A percentile compares a stretch with the other conserved stretches of the same genome.
Evolutionary conservation across 2,113 vertebrate genomes (phyloP).

Genomic region (Eulacestoma nigropectus): DNA sequence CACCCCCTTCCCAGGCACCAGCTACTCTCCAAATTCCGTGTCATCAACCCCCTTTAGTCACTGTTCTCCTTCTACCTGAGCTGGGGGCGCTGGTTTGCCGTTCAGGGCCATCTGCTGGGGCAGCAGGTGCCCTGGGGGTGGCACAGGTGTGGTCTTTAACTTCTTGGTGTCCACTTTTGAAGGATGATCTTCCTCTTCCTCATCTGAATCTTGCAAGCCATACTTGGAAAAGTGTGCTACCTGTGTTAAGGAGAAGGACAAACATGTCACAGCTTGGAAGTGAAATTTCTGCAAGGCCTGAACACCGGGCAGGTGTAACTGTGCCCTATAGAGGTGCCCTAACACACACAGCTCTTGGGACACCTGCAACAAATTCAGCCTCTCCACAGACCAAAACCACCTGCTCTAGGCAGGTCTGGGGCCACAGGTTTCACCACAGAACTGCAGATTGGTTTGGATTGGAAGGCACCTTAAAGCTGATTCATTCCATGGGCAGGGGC

Average conservation of each 20-base stretch:
- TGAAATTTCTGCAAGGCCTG: neutral
- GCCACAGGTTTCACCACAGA: neutral
- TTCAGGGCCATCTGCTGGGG: conserved; percentile 78
- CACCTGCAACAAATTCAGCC: neutral
- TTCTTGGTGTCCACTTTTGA: conserved; percentile 86
- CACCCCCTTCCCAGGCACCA: conserved; percentile 42
- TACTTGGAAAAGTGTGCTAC: conserved; percentile 97
- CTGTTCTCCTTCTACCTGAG: conserved; percentile 82
- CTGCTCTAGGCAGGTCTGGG: neutral
- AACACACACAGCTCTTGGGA: neutral
- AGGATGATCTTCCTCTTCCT: conserved; percentile 83
- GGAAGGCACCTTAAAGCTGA: neutral
- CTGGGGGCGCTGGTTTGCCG: conserved; percentile 70
- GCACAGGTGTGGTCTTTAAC: conserved; percentile 77
- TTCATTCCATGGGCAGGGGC: neutral
- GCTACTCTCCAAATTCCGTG: neutral
- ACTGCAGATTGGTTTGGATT: neutral
- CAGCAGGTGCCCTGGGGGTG: conserved; percentile 61
- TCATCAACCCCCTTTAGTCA: conserved; percentile 14
- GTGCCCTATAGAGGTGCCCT: neutral
- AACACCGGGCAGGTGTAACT: neutral
- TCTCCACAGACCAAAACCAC: neutral
- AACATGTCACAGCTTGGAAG: fast-evolving
- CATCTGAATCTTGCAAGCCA: conserved; percentile 91
- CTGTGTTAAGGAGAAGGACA: conserved; percentile 49